Evolutionary conservation across 1,140 invertebrate species (phyloP).

Genomic region (Chymomyza costata): DNA sequence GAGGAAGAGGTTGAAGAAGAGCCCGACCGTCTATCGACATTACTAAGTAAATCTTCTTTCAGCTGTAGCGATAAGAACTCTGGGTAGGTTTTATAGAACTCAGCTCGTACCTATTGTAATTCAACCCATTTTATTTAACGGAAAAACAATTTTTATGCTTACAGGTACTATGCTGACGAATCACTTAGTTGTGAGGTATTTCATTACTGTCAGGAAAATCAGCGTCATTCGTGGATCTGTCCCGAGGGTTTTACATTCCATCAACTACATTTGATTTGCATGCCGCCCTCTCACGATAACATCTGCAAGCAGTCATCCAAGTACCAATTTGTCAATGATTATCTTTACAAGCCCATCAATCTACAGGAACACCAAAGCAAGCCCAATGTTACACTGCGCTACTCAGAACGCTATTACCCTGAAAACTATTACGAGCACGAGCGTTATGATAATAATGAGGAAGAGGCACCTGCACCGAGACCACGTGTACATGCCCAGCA

Average conservation of each 20-base stretch:
- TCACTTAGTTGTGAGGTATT: constrained; percentile 93
- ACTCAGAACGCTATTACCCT: constrained; percentile 90
- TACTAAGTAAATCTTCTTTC: constrained; percentile 90
- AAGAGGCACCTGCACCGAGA: constrained; percentile 74
- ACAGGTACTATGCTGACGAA: constrained; percentile 90
- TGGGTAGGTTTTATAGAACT: constrained; percentile 75
- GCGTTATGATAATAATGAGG: constrained; percentile 80
- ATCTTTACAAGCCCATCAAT: constrained; percentile 91
- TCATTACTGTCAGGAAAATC: constrained; percentile 94
- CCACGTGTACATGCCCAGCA: constrained; percentile 61
- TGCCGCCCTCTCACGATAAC: constrained; percentile 91
- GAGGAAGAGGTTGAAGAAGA: constrained; percentile 86
- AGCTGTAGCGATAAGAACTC: constrained; percentile 86
- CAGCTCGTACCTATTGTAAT: too few relatives aligned
- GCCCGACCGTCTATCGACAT: constrained; percentile 86
- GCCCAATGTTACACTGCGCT: constrained; percentile 84
- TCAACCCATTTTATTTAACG: not conserved
- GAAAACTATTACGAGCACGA: constrained; percentile 84
- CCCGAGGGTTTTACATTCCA: constrained; percentile 95
- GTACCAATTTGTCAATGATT: constrained; percentile 95
- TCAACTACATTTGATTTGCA: constrained; percentile 94
- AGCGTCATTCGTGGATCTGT: constrained; percentile 94
- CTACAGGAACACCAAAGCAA: constrained; percentile 86
- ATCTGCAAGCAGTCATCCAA: constrained; percentile 92
- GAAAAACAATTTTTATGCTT: not conserved